Percentiles rank a stretch among this genome's conserved stretches.
phyloP scores from a whole-genome alignment of 2,888 invertebrate genomes.

The Cantharis nigra region DNA sequence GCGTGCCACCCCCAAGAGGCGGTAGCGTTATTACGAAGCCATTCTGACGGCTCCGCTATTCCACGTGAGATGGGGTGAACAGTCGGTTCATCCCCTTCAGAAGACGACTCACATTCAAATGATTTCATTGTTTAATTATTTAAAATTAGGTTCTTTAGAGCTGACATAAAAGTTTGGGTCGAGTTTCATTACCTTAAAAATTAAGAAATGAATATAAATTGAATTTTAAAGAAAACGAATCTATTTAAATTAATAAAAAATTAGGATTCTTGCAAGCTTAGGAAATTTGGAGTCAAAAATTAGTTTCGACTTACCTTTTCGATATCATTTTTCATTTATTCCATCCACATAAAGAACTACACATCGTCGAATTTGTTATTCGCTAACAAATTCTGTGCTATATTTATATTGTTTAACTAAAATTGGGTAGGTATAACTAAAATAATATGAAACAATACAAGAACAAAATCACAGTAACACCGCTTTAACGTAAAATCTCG shows the following conservation, averaged over 20 bases:
- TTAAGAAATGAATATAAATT: not conserved
- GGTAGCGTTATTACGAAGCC: slow-evolving; percentile 48
- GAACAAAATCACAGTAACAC: slow-evolving; percentile 11
- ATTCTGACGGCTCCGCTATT: slow-evolving; percentile 51
- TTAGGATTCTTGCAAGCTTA: not conserved
- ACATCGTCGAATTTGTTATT: not conserved
- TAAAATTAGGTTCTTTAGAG: not conserved
- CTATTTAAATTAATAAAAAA: not conserved
- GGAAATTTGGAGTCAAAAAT: not conserved
- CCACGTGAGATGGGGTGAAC: slow-evolving; percentile 54
- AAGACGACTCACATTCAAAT: slow-evolving; percentile 56
- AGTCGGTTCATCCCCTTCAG: slow-evolving; percentile 54
- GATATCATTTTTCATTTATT: not conserved
- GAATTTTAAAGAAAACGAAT: not conserved
- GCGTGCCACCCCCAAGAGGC: slow-evolving; percentile 54
- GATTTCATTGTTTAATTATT: slow-evolving; percentile 50
- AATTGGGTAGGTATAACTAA: not conserved
- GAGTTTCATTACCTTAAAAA: slow-evolving; percentile 2
- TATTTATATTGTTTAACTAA: not conserved
- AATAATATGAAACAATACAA: not conserved
- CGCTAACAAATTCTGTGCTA: not conserved
- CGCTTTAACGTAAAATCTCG: slow-evolving; percentile 39
- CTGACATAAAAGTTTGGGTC: not conserved
- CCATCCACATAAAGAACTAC: not conserved
- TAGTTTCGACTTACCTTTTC: not conserved